phyloP scores from a whole-genome alignment of 2,888 invertebrate species.

The Monochamus alternatus region DNA sequence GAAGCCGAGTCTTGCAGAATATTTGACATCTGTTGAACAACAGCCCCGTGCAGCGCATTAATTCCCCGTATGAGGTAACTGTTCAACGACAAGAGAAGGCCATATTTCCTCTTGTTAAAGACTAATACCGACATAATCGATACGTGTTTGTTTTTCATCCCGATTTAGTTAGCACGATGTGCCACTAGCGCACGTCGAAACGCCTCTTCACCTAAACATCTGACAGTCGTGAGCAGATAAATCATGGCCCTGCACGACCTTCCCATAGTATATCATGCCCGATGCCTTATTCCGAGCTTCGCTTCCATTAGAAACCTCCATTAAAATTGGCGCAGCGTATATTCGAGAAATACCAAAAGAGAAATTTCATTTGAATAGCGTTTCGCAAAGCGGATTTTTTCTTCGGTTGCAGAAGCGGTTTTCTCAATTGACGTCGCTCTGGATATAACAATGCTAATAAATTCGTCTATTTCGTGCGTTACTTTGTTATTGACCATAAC shows the following conservation, averaged over 20 bases:
- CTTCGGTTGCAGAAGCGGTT: not conserved
- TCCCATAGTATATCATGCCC: conserved; percentile 10
- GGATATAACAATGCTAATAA: no score
- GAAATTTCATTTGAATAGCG: conserved; percentile 43
- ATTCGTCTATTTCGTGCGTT: no score
- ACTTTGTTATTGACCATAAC: no score
- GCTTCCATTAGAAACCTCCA: conserved; percentile 16
- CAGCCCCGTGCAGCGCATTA: not conserved
- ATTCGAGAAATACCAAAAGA: conserved; percentile 43
- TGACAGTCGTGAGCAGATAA: conserved; percentile 19
- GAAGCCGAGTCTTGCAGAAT: no score
- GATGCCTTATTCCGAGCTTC: conserved; percentile 1
- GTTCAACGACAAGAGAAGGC: not conserved
- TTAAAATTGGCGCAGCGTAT: not conserved
- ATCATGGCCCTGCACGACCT: conserved; percentile 6
- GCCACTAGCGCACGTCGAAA: conserved; percentile 12
- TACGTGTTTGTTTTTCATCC: not conserved
- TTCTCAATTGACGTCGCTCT: no score
- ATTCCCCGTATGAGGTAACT: not conserved
- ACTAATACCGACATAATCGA: conserved; percentile 9
- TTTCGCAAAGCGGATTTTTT: conserved; percentile 16
- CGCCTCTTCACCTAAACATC: not conserved
- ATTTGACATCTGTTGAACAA: no score
- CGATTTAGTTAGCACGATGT: conserved; percentile 17
- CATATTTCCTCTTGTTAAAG: not conserved